A percentile compares a stretch with the other conserved stretches of the same genome.
Conservation (phyloP, 2,888 invertebrate species). For the Cataglyphis altisquamis region DNA sequence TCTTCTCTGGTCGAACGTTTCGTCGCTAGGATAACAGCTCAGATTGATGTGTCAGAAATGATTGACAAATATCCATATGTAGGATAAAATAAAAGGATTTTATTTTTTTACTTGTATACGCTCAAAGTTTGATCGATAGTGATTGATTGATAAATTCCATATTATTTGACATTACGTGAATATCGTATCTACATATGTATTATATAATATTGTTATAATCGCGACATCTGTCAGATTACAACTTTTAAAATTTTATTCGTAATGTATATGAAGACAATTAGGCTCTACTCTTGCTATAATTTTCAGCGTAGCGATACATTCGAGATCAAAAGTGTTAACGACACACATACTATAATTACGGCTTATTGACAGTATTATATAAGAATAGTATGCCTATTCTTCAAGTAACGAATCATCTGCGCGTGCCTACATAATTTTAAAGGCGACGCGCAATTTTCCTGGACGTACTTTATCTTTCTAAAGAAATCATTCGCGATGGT, state of each 20-base stretch:
- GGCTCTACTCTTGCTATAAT: not conserved
- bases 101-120: not conserved
- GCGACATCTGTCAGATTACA: not conserved
- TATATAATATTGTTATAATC: not conserved
- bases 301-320: not conserved
- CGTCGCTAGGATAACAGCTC: not conserved
- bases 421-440: not conserved
- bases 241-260: not conserved
- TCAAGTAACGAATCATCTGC: not conserved
- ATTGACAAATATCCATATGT: not conserved
- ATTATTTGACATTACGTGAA: not conserved
- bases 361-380: not conserved
- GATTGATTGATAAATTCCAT: not conserved
- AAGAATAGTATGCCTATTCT: not conserved
- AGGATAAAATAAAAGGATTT: slow-evolving; percentile 9
- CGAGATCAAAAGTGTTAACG: not conserved
- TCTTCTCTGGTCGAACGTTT: slow-evolving; percentile 5
- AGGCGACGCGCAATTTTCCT: not conserved
- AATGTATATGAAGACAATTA: not conserved
- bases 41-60: not conserved
- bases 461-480: not conserved
- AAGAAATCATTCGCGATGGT: slow-evolving; percentile 2
- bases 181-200: not conserved
- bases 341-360: not conserved
- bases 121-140: not conserved